These are phyloP conservation scores for Cantharis nigra DNA, from an alignment of 2,888 invertebrate genomes.

Conservation along the genomic window DNA sequence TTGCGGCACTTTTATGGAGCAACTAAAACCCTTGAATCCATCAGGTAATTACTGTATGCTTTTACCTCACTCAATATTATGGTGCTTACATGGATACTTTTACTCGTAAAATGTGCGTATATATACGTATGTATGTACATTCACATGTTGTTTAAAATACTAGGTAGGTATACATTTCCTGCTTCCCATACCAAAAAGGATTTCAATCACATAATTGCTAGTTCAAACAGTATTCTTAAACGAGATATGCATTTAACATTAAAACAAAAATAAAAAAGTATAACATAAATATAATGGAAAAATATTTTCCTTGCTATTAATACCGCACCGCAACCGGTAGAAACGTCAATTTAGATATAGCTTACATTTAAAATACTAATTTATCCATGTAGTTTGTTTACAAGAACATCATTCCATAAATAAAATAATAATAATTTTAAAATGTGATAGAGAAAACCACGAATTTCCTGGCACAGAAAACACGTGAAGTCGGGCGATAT, in stretches of 20 bases:
- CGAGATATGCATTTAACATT: neutral
- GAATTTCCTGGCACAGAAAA: no score
- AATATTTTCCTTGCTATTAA: neutral
- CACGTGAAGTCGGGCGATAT: no score
- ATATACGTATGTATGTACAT: neutral
- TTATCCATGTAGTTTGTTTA: no score
- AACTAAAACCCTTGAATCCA: slow-evolving; percentile 37
- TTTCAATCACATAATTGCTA: neutral
- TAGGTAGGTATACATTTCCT: neutral
- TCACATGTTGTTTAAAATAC: neutral
- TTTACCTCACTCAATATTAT: slow-evolving; percentile 19
- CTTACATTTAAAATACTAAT: no score
- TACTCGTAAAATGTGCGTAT: slow-evolving; percentile 6
- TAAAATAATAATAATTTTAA: no score
- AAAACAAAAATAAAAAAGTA: neutral
- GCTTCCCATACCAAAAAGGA: neutral
- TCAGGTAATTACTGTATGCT: slow-evolving; percentile 44
- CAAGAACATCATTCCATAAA: no score
- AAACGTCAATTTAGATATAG: no score
- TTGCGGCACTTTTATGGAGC: slow-evolving; percentile 34
- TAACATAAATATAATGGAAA: neutral
- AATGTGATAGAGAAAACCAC: no score
- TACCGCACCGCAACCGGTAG: no score
- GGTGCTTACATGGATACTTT: slow-evolving; percentile 2
- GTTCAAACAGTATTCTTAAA: neutral